These are phyloP conservation scores for Lamellibrachia columna DNA, from an alignment of 2,888 invertebrate genomes.

Conservation along the genomic window DNA sequence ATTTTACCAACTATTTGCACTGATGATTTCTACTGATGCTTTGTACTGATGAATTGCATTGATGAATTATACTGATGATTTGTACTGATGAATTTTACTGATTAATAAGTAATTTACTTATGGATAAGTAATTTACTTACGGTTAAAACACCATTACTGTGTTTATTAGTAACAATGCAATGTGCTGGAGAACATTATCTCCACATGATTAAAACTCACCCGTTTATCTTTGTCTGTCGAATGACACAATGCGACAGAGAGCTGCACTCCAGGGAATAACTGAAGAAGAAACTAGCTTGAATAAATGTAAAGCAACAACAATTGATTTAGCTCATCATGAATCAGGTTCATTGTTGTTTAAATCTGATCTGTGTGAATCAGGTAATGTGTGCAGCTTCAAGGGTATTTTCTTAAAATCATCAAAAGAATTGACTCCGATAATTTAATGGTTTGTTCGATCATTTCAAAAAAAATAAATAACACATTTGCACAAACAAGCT, in stretches of 20 bases:
- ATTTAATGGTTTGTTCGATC: no score
- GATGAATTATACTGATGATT: no score
- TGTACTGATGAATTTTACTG: no score
- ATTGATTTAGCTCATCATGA: background rate
- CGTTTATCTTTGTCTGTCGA: constrained; percentile 73
- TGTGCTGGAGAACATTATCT: background rate
- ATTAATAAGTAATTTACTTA: background rate
- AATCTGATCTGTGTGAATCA: background rate
- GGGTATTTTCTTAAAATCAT: no score
- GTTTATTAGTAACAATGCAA: background rate
- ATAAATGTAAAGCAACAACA: background rate
- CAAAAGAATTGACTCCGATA: no score
- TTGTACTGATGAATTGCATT: no score
- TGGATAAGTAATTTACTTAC: background rate
- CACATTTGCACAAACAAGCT: no score
- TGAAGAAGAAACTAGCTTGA: constrained; percentile 59
- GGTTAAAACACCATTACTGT: background rate
- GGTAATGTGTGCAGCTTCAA: no score
- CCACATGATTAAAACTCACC: constrained; percentile 26
- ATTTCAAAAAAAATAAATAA: no score
- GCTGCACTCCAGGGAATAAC: constrained; percentile 90
- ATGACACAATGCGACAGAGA: constrained; percentile 91
- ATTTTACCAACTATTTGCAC: background rate
- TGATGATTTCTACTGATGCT: background rate
- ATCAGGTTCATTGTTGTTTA: background rate